A percentile compares a stretch with the other conserved stretches of the same genome.
Conservation (phyloP, 2,888 invertebrate species). For the Eupithecia abbreviata region DNA sequence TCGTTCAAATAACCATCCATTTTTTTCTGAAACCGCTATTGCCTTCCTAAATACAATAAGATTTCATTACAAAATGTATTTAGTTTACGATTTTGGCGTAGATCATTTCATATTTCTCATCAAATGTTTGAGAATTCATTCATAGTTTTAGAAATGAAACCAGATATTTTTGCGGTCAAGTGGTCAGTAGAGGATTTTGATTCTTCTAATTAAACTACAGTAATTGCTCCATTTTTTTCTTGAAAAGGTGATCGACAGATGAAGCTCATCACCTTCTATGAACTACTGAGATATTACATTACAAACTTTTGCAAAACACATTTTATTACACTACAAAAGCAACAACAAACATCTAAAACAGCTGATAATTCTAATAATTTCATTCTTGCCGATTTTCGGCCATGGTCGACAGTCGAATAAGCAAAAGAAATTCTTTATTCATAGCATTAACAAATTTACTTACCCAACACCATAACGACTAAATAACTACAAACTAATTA, state of each 20-base stretch:
- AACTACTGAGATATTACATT: slow-evolving; percentile 3
- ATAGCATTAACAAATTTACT: too few relatives aligned
- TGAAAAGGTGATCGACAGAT: slow-evolving; percentile 59
- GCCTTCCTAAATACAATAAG: not conserved
- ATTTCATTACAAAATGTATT: slow-evolving; percentile 9
- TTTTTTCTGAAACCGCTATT: slow-evolving; percentile 38
- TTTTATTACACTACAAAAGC: not conserved
- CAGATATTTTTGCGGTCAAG: slow-evolving; percentile 77
- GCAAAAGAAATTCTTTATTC: too few relatives aligned
- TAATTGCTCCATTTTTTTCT: slow-evolving; percentile 60
- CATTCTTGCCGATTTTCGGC: not conserved
- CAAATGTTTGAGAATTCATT: slow-evolving; percentile 65
- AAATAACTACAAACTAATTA: too few relatives aligned
- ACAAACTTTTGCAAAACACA: not conserved
- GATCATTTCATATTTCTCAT: slow-evolving; percentile 39
- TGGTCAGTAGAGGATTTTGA: slow-evolving; percentile 53
- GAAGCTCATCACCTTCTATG: slow-evolving; percentile 33
- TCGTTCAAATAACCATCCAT: slow-evolving; percentile 48
- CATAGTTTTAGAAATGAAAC: slow-evolving; percentile 60
- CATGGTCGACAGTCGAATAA: not conserved
- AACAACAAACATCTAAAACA: not conserved
- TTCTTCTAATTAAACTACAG: slow-evolving; percentile 59
- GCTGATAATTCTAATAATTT: not conserved
- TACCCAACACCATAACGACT: too few relatives aligned
- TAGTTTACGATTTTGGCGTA: slow-evolving; percentile 17